These are phyloP conservation scores for Aphis gossypii DNA, from an alignment of 1,140 invertebrate genomes.

Conservation along the genomic window DNA sequence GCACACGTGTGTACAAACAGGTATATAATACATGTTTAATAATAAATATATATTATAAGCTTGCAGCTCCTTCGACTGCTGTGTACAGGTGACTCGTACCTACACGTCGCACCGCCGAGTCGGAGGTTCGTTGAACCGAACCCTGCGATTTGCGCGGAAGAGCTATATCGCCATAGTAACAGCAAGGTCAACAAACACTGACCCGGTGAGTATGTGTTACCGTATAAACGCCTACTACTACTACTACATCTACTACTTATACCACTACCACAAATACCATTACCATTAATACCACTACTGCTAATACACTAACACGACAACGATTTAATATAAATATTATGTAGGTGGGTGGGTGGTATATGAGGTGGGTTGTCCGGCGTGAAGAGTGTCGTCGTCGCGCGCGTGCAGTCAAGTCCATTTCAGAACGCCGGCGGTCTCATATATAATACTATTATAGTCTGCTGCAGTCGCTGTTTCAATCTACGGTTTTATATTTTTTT, in stretches of 20 bases:
- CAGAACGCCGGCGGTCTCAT: not conserved
- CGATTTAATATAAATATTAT: not conserved
- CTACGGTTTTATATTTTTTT: not conserved
- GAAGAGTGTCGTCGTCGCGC: not conserved
- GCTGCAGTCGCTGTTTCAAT: not conserved
- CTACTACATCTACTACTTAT: not conserved
- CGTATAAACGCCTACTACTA: not conserved
- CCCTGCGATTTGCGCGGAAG: constrained; percentile 21
- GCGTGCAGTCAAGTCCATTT: not conserved
- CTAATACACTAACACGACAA: not conserved
- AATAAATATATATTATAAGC: not conserved
- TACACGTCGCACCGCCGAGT: not conserved
- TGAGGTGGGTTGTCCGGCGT: not conserved
- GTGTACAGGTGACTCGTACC: not conserved
- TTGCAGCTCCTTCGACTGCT: not conserved
- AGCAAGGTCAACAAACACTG: constrained; percentile 38
- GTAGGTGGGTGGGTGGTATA: not conserved
- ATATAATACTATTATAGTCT: not conserved
- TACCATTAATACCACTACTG: not conserved
- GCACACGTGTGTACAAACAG: not conserved
- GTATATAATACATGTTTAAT: not conserved
- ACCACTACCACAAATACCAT: constrained; percentile 13
- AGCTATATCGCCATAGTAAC: constrained; percentile 7
- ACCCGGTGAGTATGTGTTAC: constrained; percentile 1
- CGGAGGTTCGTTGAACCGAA: constrained; percentile 11